A percentile compares a stretch with the other conserved stretches of the same genome.
Conservation (phyloP, 2,113 vertebrate species). For the Macquaria ambigua region DNA sequence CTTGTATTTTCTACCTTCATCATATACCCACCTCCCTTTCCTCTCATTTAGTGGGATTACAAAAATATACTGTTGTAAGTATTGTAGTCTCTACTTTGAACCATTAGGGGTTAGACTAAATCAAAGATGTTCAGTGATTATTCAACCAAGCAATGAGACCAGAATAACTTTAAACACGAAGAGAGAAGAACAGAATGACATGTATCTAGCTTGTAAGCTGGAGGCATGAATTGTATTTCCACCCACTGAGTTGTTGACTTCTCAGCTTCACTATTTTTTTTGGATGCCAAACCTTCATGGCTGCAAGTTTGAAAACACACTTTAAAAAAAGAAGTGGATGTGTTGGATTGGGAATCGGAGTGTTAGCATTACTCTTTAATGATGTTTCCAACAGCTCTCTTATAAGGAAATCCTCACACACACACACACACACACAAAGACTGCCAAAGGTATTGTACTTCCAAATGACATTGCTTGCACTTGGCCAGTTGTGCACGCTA, state of each 20-base stretch:
- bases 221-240: constrained; percentile 54
- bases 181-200: neutral
- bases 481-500: neutral
- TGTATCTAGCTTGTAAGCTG: constrained; percentile 44
- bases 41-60: neutral
- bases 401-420: constrained; percentile 5
- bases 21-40: neutral
- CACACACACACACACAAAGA: neutral
- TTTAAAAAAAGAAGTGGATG: constrained; percentile 8
- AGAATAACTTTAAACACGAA: constrained; percentile 18
- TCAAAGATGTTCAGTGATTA: neutral
- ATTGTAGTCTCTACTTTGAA: neutral
- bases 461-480: constrained; percentile 11
- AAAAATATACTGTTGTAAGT: neutral
- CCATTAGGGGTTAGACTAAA: neutral
- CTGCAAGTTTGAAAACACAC: constrained; percentile 35
- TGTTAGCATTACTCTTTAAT: constrained; percentile 39
- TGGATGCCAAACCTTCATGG: constrained; percentile 5
- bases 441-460: constrained; percentile 1
- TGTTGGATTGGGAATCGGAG: constrained; percentile 1
- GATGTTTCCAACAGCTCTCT: constrained; percentile 24
- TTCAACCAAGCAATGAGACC: neutral
- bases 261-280: constrained; percentile 23
- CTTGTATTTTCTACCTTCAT: neutral
- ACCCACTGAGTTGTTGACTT: constrained; percentile 54